Evolutionary conservation across 2,888 invertebrate species (phyloP), one percentile per base, ranked within the genome.

Genomic region (Dasypolia templi): DNA sequence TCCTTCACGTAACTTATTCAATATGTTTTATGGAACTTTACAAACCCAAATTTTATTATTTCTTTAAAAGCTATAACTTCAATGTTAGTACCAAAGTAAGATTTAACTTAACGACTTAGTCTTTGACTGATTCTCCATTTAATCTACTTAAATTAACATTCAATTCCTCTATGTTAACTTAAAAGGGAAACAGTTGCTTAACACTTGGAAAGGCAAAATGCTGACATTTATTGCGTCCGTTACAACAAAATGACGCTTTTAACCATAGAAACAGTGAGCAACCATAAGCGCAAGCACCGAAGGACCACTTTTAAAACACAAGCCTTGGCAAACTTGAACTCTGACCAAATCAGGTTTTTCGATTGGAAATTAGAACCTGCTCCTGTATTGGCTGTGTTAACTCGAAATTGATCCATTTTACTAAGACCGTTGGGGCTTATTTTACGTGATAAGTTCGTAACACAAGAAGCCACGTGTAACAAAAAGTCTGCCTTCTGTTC

Each of bases 191-290:
- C 82, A 86, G 81, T 88, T 86, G 85, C 86, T 88, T 84, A 85
- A 76, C 79, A 82, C 85, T 75, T 74, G 82, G 81, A 83, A 77
- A 78, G 81, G 85, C 79, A 90, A 90, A 87, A 87, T 86, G 83
- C 80, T 85, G 86, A 85, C 88, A 88, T 84, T 86, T 88, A 88
- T 89, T 87, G 85, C 83, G 84, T 88, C 84, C 77, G 76, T 86
- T 83, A 86, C 83, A 88, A 83, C 85, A 85, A 88, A 90, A 85
- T 87, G 75, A 85, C 81, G 82, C 79, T 83, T 87, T 89, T 85
- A 85, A 81, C 81, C 76, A 77, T 72, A 85, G 75, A 77, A 83
- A 87, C 86, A 81, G 81, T 87, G 85, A 81, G 75, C 56, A 55
- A 71, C 44, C 14, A 49, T 17, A 65, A 51, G 26, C 22, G 53